These are phyloP conservation scores for Nineta flava DNA, from an alignment of 2,888 invertebrate genomes.

Conservation along the genomic window DNA sequence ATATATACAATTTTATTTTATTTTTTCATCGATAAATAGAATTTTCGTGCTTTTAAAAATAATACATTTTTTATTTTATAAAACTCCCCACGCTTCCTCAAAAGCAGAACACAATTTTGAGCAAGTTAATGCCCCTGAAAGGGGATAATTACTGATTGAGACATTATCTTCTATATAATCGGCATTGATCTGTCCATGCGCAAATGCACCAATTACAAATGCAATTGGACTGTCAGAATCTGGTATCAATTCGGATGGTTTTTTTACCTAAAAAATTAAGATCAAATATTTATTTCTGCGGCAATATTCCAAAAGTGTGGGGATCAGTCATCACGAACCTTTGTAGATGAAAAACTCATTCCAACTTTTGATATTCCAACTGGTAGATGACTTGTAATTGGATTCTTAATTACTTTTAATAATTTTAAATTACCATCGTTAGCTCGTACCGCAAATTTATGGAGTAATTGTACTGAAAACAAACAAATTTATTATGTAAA, in stretches of 20 bases:
- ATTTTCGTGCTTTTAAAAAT: background rate
- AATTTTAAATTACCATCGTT: conserved; percentile 78
- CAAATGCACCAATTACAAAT: conserved; percentile 91
- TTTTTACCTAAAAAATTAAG: conserved; percentile 23
- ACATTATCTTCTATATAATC: conserved; percentile 85
- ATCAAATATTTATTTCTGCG: background rate
- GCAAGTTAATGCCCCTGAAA: conserved; percentile 93
- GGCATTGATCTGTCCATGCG: conserved; percentile 77
- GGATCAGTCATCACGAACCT: conserved; percentile 23
- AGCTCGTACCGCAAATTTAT: conserved; percentile 85
- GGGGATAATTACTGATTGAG: conserved; percentile 90
- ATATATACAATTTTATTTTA: no score
- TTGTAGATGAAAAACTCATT: conserved; percentile 76
- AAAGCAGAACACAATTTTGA: conserved; percentile 88
- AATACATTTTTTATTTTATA: conserved; percentile 25
- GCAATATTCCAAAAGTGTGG: background rate
- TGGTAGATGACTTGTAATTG: conserved; percentile 84
- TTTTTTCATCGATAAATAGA: background rate
- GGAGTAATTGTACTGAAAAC: conserved; percentile 80
- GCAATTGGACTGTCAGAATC: conserved; percentile 67
- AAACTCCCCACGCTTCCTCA: conserved; percentile 81
- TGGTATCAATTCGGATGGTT: conserved; percentile 66
- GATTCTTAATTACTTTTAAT: conserved; percentile 93
- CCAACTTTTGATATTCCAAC: conserved; percentile 81
- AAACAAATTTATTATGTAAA: conserved; percentile 9